A percentile compares a stretch with the other conserved stretches of the same genome.
Evolutionary conservation across 64 coral and sea anemone species (phyloP).

Genomic region (Exaiptasia diaphana): DNA sequence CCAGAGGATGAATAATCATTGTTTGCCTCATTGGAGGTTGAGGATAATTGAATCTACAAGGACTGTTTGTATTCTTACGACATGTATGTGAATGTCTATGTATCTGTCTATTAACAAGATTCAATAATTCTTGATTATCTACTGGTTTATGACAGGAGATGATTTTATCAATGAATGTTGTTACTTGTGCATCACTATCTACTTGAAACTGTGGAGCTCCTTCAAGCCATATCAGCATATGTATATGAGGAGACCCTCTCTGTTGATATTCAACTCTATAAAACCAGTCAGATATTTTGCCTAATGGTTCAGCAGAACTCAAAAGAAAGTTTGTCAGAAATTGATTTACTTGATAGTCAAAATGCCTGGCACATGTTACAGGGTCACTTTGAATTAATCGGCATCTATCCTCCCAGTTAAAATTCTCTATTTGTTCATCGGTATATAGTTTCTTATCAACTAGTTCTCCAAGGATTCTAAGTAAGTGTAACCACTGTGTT

Average conservation of each 20-base stretch:
- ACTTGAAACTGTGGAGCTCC: constrained; percentile 26
- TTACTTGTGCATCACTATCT: constrained; percentile 59
- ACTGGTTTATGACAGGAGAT: not conserved
- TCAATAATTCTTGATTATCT: constrained; percentile 15
- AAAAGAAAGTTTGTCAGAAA: constrained; percentile 53
- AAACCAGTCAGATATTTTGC: constrained; percentile 69
- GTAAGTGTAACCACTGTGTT: constrained; percentile 41
- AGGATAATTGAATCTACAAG: constrained; percentile 22
- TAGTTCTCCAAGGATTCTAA: constrained; percentile 43
- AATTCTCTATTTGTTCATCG: constrained; percentile 48
- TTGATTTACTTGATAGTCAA: constrained; percentile 58
- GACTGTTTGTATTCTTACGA: constrained; percentile 3
- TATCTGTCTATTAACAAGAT: constrained; percentile 29
- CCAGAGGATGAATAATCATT: constrained; percentile 13
- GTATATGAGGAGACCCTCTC: constrained; percentile 21
- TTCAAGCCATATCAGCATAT: constrained; percentile 38
- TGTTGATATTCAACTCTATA: constrained; percentile 62
- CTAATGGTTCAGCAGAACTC: constrained; percentile 63
- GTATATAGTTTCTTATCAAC: constrained; percentile 48
- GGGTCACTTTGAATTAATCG: constrained; percentile 45
- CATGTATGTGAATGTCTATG: constrained; percentile 43
- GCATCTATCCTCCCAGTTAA: constrained; percentile 51
- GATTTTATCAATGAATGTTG: constrained; percentile 23
- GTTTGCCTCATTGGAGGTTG: constrained; percentile 23
- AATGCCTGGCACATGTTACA: constrained; percentile 54